Evolutionary conservation across 2,888 invertebrate species (phyloP), one percentile per base, ranked within the genome.

Genomic region (Hypena proboscidalis): DNA sequence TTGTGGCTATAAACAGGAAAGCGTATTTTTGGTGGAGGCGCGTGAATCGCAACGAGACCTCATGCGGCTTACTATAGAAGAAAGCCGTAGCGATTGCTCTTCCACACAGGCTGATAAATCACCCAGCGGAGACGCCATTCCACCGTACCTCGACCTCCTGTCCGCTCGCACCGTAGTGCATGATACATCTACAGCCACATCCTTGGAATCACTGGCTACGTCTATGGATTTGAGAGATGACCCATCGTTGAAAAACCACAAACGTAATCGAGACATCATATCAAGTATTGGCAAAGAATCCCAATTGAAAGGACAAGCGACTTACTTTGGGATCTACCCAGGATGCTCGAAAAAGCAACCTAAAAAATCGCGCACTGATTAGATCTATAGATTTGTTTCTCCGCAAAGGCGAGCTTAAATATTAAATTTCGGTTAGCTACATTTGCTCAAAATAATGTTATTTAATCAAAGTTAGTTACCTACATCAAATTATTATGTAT

Each of bases 11-110:
- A 52, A 57, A 66, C 81, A 94, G 94, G 96, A 97, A 85, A 97
- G 96, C 77, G 95, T 97, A 71, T 97, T 97, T 81, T 84, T 96
- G 73, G 85, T 96, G 60, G 95, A 96, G 82, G 95, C 95, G 14
- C 93, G 95, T 58, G 95, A 95, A 71, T 94, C 93, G 46, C 95
- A 96, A 70, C 93, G 93, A 50, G 92, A 93, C 10, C 65, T 94
- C 23, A 92, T 94, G 73, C 76, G 73, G 31, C n/a, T n/a, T n/a
- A n/a, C n/a, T n/a, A n/a, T n/a, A n/a, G n/a, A n/a, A n/a, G n/a
- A n/a, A n/a, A n/a, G n/a, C n/a, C n/a, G n/a, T n/a, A n/a, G n/a
- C n/a, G n/a, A n/a, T n/a, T n/a, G n/a, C n/a, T n/a, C n/a, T n/a
- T n/a, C n/a, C n/a, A n/a, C n/a, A n/a, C n/a, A n/a, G n/a, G n/a